Evolutionary conservation across 2,888 invertebrate species (phyloP).

Genomic region (Drosophila melanosoma): DNA sequence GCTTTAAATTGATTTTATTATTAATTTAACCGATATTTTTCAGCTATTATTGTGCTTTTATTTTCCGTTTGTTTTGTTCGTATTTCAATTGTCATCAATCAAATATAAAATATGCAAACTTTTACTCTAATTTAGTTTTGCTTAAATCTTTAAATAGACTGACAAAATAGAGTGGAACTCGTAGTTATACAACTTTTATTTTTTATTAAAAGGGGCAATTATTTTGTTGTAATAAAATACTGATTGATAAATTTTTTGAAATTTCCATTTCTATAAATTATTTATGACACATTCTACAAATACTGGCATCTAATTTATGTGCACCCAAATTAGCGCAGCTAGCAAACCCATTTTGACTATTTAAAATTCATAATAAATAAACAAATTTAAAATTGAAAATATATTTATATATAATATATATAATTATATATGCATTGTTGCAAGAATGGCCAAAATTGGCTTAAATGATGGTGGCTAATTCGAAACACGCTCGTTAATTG

Average conservation of each 20-base stretch:
- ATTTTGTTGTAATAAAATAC: not conserved
- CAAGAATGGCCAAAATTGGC: slow-evolving; percentile 9
- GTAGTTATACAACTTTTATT: not conserved
- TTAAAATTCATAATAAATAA: not conserved
- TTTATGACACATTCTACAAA: not conserved
- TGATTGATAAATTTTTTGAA: too few relatives aligned
- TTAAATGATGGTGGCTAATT: slow-evolving; percentile 42
- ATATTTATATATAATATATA: slow-evolving; percentile 10
- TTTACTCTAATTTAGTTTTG: too few relatives aligned
- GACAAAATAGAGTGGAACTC: not conserved
- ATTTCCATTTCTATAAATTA: too few relatives aligned
- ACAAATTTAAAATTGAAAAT: not conserved
- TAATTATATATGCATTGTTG: not conserved
- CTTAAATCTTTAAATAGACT: not conserved
- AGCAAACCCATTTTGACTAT: slow-evolving; percentile 5
- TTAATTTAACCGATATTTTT: not conserved
- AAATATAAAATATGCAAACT: not conserved
- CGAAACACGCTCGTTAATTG: slow-evolving; percentile 36
- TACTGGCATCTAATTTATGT: not conserved
- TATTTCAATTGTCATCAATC: not conserved
- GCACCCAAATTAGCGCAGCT: slow-evolving; percentile 8
- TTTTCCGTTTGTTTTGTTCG: not conserved
- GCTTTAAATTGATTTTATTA: not conserved
- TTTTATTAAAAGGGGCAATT: not conserved
- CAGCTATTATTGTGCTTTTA: not conserved